These are phyloP conservation scores for Leiothrix lutea DNA, from an alignment of 2,113 vertebrate species.

Conservation along the genomic window DNA sequence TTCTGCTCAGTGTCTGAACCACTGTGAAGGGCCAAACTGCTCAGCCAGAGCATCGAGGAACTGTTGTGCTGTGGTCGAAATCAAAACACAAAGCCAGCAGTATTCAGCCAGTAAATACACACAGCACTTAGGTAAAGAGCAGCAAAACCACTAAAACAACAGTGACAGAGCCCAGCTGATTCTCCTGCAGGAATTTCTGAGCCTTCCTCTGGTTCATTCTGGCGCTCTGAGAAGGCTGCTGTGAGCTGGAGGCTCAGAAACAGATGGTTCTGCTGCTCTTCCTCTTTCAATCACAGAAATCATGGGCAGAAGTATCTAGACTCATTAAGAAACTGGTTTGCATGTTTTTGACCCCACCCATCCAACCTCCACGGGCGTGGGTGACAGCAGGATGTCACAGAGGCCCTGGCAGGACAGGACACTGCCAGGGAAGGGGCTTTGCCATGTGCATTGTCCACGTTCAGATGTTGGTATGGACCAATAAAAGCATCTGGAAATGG, in stretches of 20 bases:
- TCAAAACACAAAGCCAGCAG: background rate
- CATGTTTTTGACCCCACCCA: background rate
- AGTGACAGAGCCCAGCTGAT: background rate
- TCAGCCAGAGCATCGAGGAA: background rate
- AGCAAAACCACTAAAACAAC: background rate
- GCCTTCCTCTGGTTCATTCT: background rate
- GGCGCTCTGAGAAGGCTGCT: background rate
- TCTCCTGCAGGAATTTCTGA: background rate
- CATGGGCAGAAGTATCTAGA: background rate
- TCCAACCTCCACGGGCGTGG: rapidly evolving
- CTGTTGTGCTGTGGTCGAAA: background rate
- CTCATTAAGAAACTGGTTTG: background rate
- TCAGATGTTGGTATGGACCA: rapidly evolving
- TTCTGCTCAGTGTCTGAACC: background rate
- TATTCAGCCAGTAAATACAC: background rate
- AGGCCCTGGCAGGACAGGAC: background rate
- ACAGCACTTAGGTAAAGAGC: background rate
- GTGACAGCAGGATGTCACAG: background rate
- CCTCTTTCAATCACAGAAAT: background rate
- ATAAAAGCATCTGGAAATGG: background rate
- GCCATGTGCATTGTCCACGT: rapidly evolving
- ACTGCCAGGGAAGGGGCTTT: rapidly evolving
- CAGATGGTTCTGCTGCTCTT: background rate
- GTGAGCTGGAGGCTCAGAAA: background rate
- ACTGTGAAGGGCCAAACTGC: background rate